Evolutionary conservation across 2,797 vertebrate genomes (phyloP).

Genomic region (Macropodus opercularis): DNA sequence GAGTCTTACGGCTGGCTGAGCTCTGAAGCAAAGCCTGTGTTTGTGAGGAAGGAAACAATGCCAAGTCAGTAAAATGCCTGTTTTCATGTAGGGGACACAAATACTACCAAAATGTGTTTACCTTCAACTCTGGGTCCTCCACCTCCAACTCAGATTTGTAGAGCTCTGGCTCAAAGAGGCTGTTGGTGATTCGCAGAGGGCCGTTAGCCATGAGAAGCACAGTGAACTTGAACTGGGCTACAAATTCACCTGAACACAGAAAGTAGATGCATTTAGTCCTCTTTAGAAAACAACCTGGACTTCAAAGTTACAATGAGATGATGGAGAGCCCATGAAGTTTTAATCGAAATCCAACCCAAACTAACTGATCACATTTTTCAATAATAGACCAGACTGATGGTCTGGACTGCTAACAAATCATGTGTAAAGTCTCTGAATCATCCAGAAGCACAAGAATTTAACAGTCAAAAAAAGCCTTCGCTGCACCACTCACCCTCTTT

Average conservation of each 20-base stretch:
- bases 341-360: background rate
- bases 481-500: slow-evolving; percentile 95
- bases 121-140: slow-evolving; percentile 94
- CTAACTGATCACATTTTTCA: background rate
- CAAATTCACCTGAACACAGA: slow-evolving; percentile 86
- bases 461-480: no score
- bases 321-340: background rate
- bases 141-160: slow-evolving; percentile 95
- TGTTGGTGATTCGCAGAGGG: slow-evolving; percentile 93
- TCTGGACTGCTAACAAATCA: no score
- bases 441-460: no score
- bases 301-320: background rate
- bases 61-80: slow-evolving; percentile 4
- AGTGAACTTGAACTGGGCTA: slow-evolving; percentile 98
- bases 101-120: slow-evolving; percentile 56
- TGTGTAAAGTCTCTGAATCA: no score
- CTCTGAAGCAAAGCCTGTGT: slow-evolving; percentile 93
- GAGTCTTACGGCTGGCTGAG: slow-evolving; percentile 95
- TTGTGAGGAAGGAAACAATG: background rate
- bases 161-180: slow-evolving; percentile 89
- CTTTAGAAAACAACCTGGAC: background rate
- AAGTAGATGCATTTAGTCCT: background rate
- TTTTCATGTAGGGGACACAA: background rate
- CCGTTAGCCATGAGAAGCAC: slow-evolving; percentile 97
- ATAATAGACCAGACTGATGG: background rate